Conservation (phyloP, 1,140 invertebrate species). For the Heliconius nattereri region DNA sequence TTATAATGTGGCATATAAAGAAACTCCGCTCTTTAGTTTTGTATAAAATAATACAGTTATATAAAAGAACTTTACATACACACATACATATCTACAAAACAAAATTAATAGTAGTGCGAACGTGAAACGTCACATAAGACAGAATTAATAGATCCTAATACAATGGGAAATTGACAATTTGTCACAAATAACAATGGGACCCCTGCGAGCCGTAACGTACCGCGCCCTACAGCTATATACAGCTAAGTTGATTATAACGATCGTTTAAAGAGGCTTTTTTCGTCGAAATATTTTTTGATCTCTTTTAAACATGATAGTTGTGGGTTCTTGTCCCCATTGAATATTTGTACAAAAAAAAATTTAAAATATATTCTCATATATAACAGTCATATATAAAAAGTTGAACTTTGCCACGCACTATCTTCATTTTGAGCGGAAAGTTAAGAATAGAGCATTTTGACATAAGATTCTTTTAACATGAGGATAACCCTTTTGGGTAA, state of each 20-base stretch:
- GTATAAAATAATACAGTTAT: neutral
- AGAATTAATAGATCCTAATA: conserved; percentile 14
- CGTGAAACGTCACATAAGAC: conserved; percentile 13
- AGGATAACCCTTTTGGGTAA: too few relatives aligned
- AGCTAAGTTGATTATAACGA: conserved; percentile 7
- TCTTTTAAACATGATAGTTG: too few relatives aligned
- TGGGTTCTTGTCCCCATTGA: too few relatives aligned
- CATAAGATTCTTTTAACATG: too few relatives aligned
- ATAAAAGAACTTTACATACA: neutral
- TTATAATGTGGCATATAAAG: too few relatives aligned
- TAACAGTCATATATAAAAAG: too few relatives aligned
- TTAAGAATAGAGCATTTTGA: too few relatives aligned
- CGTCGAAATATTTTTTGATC: too few relatives aligned
- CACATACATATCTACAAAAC: neutral
- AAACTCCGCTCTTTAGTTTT: neutral
- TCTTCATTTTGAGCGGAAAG: too few relatives aligned
- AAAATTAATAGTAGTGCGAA: conserved; percentile 2
- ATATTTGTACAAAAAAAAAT: too few relatives aligned
- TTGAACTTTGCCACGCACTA: too few relatives aligned
- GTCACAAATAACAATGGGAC: conserved; percentile 16
- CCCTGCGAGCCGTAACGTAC: neutral
- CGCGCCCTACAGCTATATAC: neutral
- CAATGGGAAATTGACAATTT: conserved; percentile 15
- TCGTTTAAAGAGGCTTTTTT: neutral
- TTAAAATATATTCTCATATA: too few relatives aligned